Conservation (phyloP, 1,140 invertebrate species). For the Papilio machaon region DNA sequence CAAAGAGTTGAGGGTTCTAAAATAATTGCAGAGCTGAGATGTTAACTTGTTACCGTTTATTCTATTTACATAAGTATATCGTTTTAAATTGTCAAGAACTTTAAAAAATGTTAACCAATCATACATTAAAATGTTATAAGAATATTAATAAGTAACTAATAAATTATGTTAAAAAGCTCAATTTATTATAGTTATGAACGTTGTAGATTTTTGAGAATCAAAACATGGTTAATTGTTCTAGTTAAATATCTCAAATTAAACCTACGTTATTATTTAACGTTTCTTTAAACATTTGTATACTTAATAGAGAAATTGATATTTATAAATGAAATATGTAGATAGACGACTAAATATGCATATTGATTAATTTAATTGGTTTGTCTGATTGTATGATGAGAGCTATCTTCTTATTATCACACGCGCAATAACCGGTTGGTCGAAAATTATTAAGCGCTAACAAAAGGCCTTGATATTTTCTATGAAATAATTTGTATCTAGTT, state of each 20-base stretch:
- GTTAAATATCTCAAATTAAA: neutral
- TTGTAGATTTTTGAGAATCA: neutral
- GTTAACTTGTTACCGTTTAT: neutral
- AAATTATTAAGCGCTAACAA: constrained; percentile 67
- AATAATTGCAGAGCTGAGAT: neutral
- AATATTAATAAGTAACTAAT: too few species aligned
- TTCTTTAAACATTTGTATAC: neutral
- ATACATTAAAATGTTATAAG: too few species aligned
- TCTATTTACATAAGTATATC: neutral
- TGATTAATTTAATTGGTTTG: constrained; percentile 3
- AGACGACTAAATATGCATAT: neutral
- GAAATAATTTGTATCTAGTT: constrained; percentile 57
- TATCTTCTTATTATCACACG: constrained; percentile 28
- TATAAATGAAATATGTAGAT: neutral
- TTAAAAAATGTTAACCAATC: too few species aligned
- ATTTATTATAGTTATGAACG: neutral
- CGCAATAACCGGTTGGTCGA: constrained; percentile 68
- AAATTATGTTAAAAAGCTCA: too few species aligned
- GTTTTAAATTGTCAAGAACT: too few species aligned
- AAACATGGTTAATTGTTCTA: neutral
- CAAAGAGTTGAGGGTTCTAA: neutral
- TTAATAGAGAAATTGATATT: neutral
- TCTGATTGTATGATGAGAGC: constrained; percentile 6
- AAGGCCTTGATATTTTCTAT: constrained; percentile 69
- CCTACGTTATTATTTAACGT: neutral